Base-by-base conservation (phyloP, 2,888 invertebrate species). In the Drosophila anceps region DNA sequence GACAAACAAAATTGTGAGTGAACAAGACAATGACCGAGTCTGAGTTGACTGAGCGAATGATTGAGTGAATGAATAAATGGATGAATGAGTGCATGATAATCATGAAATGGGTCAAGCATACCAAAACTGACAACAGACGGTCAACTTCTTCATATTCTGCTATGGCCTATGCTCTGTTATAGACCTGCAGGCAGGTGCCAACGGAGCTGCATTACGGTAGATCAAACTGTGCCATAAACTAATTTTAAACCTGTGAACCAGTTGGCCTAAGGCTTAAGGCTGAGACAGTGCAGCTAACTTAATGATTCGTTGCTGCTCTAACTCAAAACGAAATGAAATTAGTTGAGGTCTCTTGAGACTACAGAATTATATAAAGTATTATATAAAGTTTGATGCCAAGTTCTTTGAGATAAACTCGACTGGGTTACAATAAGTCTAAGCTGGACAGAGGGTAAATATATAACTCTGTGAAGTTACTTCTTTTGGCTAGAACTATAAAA, bases 31-130 rank as follows among this genome's bases (percentile, higher is more conserved):
- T 76, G 84, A 69, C 71, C 70, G 71, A 69, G 54, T 58, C 48
- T 10, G 20, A 50, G 50, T 18, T 31, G 31, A 29, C 18, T 27
- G 50, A 20, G 31, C 18, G 50, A 50, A 20, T 50, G 48, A 48
- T 0, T 51, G 79, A 65, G 39, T 39, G 66, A 58, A 46, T 55
- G 65, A 39, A 65, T 41, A 50, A 67, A 62, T 61, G 81, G 59
- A 55, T 66, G 65, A 61, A 41, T 76, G 73, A 78, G 75, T 71
- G 70, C 29, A 65, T 79, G 69, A 80, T 83, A 73, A 75, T 80
- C 71, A 66, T 86, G 86, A 85, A 85, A 81, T 86, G 86, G 88
- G 85, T 88, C 88, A 85, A 74, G 73, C 86, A 77, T 76, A 81
- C 82, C 72, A 90, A 82, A 81, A 81, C 73, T 76, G 85, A 87